Conservation (phyloP, 1,140 invertebrate genomes). For the Phocides pigmalion region DNA sequence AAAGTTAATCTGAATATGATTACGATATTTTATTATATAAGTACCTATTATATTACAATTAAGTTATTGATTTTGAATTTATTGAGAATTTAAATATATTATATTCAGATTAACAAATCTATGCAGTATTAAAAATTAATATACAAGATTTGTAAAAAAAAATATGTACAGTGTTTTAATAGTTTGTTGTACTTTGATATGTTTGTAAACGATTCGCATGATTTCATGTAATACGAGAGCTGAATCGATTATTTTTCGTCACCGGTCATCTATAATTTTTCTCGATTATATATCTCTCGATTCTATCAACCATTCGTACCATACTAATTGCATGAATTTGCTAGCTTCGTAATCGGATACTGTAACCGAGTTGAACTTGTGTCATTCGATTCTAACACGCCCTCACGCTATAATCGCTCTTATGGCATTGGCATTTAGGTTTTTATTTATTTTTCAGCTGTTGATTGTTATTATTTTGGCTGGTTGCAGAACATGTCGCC, state of each 20-base stretch:
- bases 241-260: neutral
- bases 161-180: no score
- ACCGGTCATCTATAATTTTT: neutral
- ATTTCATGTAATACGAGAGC: neutral
- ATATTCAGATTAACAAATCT: no score
- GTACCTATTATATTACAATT: no score
- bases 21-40: no score
- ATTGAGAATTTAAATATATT: no score
- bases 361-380: no score
- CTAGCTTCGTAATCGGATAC: slow-evolving; percentile 5
- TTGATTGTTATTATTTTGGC: slow-evolving; percentile 33
- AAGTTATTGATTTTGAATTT: no score
- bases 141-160: no score
- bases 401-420: slow-evolving; percentile 26
- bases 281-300: neutral
- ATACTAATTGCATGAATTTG: slow-evolving; percentile 13
- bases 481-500: slow-evolving; percentile 77
- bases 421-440: slow-evolving; percentile 24
- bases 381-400: neutral
- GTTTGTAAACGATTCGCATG: neutral
- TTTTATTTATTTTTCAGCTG: slow-evolving; percentile 30
- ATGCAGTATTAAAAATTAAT: no score
- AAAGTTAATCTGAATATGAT: neutral
- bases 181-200: no score
- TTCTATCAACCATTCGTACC: neutral